Conservation (phyloP, 2,113 vertebrate genomes). For the Motacilla alba region DNA sequence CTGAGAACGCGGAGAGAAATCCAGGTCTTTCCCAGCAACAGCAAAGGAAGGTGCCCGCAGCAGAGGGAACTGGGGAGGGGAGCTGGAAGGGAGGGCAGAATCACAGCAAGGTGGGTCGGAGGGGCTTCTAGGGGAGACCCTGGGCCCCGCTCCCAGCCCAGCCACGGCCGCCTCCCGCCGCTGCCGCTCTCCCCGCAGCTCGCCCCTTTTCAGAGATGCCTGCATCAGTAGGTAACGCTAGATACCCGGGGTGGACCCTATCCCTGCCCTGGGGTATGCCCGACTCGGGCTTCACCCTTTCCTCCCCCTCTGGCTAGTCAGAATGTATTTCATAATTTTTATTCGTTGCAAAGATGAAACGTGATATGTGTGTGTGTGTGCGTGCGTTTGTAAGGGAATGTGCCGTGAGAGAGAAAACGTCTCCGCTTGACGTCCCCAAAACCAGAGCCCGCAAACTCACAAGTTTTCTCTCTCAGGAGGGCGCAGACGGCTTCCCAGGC, state of each 20-base stretch:
- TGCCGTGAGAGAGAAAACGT: neutral
- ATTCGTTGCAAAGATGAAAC: neutral
- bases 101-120: neutral
- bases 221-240: neutral
- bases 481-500: neutral
- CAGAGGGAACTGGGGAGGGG: neutral
- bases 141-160: neutral
- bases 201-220: too few species aligned
- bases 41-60: neutral
- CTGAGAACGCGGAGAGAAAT: neutral
- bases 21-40: neutral
- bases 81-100: neutral
- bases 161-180: neutral
- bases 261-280: neutral
- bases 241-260: rapidly evolving
- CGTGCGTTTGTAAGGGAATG: too few species aligned
- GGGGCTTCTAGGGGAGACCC: neutral
- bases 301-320: neutral
- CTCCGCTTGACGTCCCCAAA: neutral
- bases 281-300: neutral
- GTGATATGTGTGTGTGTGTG: rapidly evolving
- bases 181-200: neutral
- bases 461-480: neutral
- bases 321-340: neutral
- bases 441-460: neutral